Evolutionary conservation across 2,113 vertebrate species (phyloP).

Genomic region (Scolopax mira): DNA sequence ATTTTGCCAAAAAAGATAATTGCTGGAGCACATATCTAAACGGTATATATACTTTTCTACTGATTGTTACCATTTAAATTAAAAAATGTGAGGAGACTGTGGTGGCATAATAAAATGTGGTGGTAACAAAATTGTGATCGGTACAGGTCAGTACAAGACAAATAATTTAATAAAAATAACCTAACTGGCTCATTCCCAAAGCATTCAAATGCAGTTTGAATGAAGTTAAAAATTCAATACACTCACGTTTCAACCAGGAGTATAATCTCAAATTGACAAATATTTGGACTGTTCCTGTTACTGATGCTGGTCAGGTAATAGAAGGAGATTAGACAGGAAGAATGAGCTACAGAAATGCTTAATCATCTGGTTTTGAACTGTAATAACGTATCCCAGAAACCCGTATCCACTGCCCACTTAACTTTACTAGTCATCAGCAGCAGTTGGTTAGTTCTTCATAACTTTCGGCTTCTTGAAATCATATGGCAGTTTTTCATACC

Average conservation of each 20-base stretch:
- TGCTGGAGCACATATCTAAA: not conserved
- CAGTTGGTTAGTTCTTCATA: not conserved
- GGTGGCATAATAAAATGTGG: not conserved
- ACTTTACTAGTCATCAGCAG: not conserved
- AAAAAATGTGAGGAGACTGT: not conserved
- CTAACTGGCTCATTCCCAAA: not conserved
- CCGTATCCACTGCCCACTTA: not conserved
- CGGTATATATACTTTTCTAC: not conserved
- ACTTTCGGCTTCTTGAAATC: not conserved
- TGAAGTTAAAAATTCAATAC: not conserved
- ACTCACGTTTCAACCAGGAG: not conserved
- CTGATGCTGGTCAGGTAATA: not conserved
- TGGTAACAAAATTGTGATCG: not conserved
- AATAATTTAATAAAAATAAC: not conserved
- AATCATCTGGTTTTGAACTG: not conserved
- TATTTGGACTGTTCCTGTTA: not conserved
- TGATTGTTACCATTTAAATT: not conserved
- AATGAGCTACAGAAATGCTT: not conserved
- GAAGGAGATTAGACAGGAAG: not conserved
- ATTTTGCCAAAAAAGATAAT: not conserved
- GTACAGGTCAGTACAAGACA: not conserved
- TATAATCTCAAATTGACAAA: not conserved
- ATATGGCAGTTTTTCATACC: not conserved
- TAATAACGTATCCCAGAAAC: not conserved
- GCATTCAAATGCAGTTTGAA: not conserved